These are phyloP conservation scores for Lithophane leautieri DNA, from an alignment of 2,888 invertebrate genomes.

Conservation along the genomic window DNA sequence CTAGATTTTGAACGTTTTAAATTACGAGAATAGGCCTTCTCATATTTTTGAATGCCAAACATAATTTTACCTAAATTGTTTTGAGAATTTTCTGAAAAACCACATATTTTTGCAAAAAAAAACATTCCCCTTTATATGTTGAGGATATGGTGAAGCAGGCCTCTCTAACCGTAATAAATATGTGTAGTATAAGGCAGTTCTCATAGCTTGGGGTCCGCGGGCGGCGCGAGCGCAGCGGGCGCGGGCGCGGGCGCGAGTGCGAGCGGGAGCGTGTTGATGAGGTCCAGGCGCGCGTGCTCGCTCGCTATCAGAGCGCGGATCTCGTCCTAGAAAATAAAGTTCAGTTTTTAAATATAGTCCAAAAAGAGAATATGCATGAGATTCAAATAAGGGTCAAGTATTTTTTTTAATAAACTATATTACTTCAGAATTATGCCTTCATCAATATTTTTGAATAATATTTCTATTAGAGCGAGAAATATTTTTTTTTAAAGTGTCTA, in stretches of 20 bases:
- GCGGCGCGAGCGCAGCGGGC: slow-evolving; percentile 4
- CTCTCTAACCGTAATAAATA: slow-evolving; percentile 25
- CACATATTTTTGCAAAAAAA: background rate
- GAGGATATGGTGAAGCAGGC: slow-evolving; percentile 49
- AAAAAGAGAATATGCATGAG: too few relatives aligned
- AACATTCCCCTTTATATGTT: background rate
- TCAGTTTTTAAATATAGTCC: background rate
- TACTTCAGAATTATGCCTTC: too few relatives aligned
- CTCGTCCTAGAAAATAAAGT: background rate
- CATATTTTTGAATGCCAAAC: background rate
- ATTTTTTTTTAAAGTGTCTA: too few relatives aligned
- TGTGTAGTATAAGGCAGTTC: slow-evolving; percentile 24
- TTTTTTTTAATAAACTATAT: too few relatives aligned
- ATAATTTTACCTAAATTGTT: background rate
- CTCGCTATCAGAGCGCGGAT: background rate
- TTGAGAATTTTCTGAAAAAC: background rate
- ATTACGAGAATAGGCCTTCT: background rate
- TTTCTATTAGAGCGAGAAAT: too few relatives aligned
- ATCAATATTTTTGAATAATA: too few relatives aligned
- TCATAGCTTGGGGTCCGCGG: slow-evolving; percentile 74
- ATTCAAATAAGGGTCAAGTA: too few relatives aligned
- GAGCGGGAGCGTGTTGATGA: slow-evolving; percentile 57
- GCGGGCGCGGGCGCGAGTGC: slow-evolving; percentile 59
- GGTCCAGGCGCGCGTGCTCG: slow-evolving; percentile 1
- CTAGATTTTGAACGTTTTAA: background rate